These are phyloP conservation scores for Clarias magur DNA, from an alignment of 2,113 vertebrate species.

Conservation along the genomic window DNA sequence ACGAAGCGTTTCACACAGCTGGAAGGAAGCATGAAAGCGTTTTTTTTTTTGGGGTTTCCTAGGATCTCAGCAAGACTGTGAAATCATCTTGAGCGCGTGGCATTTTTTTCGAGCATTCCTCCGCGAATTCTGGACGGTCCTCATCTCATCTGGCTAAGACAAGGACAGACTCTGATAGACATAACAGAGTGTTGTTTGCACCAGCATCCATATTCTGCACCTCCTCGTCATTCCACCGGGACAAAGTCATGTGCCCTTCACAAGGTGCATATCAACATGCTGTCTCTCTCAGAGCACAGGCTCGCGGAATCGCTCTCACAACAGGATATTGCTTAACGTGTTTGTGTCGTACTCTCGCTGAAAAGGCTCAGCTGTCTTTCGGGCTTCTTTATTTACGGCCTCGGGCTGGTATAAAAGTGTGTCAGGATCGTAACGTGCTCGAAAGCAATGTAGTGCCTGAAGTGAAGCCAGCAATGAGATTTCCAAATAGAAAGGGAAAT, in stretches of 20 bases:
- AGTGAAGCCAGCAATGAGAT: not conserved
- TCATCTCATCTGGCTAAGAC: not conserved
- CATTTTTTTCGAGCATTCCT: not conserved
- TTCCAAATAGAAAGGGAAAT: conserved; percentile 5
- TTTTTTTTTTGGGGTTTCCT: not conserved
- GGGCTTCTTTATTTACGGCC: not conserved
- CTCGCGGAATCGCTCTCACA: not conserved
- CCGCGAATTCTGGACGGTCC: not conserved
- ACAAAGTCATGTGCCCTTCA: conserved; percentile 23
- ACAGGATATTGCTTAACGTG: conserved; percentile 4
- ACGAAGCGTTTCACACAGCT: not conserved
- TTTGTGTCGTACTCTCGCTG: not conserved
- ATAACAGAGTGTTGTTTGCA: not conserved
- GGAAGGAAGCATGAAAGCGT: not conserved
- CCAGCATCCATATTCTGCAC: not conserved
- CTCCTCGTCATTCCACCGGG: not conserved
- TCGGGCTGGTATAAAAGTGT: not conserved
- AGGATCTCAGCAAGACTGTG: not conserved
- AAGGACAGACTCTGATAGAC: not conserved
- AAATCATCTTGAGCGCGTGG: not conserved
- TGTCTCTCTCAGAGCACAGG: not conserved
- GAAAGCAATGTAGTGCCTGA: not conserved
- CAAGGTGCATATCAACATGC: conserved; percentile 19
- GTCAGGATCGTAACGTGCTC: not conserved
- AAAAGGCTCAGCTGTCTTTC: not conserved